These are phyloP conservation scores for Cavia aperea DNA, from an alignment of 2,113 vertebrate genomes.

Conservation along the genomic window DNA sequence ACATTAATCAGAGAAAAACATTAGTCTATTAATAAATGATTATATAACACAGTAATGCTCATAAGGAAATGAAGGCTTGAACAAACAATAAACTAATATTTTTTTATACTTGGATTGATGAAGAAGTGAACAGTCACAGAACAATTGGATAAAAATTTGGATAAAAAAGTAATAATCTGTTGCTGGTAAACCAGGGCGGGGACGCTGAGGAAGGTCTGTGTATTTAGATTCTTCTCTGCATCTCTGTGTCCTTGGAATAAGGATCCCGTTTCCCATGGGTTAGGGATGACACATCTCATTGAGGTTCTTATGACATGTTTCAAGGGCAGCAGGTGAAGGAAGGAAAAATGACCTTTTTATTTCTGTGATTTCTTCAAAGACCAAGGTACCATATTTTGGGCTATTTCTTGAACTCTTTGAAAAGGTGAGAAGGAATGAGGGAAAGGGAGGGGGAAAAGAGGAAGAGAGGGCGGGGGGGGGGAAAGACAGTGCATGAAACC, in stretches of 20 bases:
- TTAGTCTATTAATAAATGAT: background rate
- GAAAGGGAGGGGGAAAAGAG: accelerated
- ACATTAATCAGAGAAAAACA: background rate
- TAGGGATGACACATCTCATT: background rate
- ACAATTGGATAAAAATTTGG: background rate
- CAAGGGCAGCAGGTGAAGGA: background rate
- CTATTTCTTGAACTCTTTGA: background rate
- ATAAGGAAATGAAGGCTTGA: background rate
- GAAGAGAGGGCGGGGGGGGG: no score
- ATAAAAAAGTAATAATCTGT: background rate
- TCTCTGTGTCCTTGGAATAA: background rate
- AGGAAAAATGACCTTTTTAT: background rate
- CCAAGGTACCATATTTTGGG: background rate
- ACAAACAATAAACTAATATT: background rate
- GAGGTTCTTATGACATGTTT: background rate
- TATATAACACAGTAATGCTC: background rate
- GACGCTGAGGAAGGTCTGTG: background rate
- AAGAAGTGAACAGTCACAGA: background rate
- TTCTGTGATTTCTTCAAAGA: background rate
- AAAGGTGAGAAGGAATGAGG: background rate
- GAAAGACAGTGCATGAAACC: background rate
- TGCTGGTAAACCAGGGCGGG: background rate
- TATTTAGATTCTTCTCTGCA: background rate
- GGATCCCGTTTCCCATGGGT: background rate
- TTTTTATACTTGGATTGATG: background rate